Evolutionary conservation across 2,797 vertebrate species (phyloP), one percentile per base, ranked within the genome.

Genomic region (Buceros bicornis): DNA sequence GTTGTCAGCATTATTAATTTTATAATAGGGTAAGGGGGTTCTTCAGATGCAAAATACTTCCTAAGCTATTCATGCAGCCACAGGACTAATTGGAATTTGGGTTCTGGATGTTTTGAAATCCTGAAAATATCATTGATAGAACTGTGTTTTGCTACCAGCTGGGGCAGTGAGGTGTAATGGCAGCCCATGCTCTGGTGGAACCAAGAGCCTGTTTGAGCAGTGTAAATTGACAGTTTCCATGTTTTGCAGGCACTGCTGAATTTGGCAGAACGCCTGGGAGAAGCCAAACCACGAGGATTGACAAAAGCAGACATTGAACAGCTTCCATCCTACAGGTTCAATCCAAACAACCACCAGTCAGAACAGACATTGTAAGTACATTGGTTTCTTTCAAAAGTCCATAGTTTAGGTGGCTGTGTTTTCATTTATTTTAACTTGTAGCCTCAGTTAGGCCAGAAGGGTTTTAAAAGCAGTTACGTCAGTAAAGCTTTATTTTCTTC

Each of bases 221-320:
- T 58, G 74, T 72, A 65, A 62, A 51, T 35, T 31, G 48, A 26
- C 22, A 4, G 8, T 95, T 90, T 26, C 33, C 13, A 0, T 85
- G 65, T 60, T 77, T 89, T 96, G 17, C 91, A 99, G 99, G 99
- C 99, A 61, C 97, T 99, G 91, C 95, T 99, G 97, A 99, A 99
- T 97, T 98, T 99, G 14, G 99, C 99, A 31, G 99, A 99, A 97
- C 98, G 99, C 91, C 96, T 99, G 4, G 99, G 99, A 94, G 99
- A 99, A 96, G 99, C 99, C 24, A 99, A 99, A 95, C 99, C 99
- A 71, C 98, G 99, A 43, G 99, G 99, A 74, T 93, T 99, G 65
- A 99, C 99, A 71, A 99, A 99, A 97, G 99, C 99, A 5, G 99
- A 99, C 83, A 99, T 99, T 78, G 99, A 99, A 94, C 99, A 99